Base-by-base conservation (phyloP, 2,888 invertebrate genomes). In the Morinoia aosen region DNA sequence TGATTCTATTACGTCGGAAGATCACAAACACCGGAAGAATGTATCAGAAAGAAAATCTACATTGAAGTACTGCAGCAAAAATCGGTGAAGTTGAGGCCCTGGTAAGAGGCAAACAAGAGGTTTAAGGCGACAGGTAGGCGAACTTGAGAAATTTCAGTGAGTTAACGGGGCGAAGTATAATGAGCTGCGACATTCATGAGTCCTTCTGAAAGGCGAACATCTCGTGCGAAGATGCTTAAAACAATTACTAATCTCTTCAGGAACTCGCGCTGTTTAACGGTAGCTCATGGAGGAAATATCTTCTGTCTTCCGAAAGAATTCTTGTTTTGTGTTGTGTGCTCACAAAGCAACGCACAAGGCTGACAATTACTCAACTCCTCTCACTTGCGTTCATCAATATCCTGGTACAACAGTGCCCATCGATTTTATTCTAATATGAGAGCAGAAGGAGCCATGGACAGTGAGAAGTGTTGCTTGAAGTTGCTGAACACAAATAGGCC, bases 181-280 rank as follows among this genome's bases (percentile, higher is more conserved):
- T 76, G 76, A 76, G 76, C 76, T 10, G 76, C 76, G 76, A 76
- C 76, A 76, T 76, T 76, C 76, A 33, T 76, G 76, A 76, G 76
- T 33, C 33, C 76, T 76, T 33, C 76, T 25, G 76, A 76, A 76
- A 76, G 76, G 25, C 76, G 76, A 76, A 76, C 76, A 76, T 33
- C 33, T 76, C 76, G 76, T 76, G 76, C 76, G 25, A 76, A 76
- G 76, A 76, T 33, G 76, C 76, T 76, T 76, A 76, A 76, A 76
- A 76, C 76, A 76, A 76, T 76, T 16, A 76, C 8, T 76, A 76
- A 76, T 76, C 76, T 76, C 25, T 33, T 7, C 76, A 76, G 33
- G 76, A 76, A 76, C 76, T 76, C 76, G 76, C 33, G 76, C 76
- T 76, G 76, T 76, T 76, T 76, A 76, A 76, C 76, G 76, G 76